Percentiles rank a stretch among this genome's conserved stretches.
Conservation (phyloP, 1,140 invertebrate species). For the Saxidomus purpurata region DNA sequence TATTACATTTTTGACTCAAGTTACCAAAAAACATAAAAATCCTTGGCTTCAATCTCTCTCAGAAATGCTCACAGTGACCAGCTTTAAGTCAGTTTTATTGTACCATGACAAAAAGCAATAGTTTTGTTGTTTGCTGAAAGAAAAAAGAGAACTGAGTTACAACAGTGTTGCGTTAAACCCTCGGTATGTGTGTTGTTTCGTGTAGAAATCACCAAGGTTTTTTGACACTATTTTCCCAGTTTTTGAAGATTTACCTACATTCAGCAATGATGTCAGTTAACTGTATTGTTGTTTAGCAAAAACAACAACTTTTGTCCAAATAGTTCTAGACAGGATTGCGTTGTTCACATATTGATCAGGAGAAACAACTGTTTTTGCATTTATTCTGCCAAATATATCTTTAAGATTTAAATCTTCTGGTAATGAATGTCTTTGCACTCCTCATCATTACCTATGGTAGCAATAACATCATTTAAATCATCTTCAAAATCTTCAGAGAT, state of each 20-base stretch:
- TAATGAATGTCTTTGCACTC: neutral
- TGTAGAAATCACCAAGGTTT: neutral
- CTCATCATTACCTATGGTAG: neutral
- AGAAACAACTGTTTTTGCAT: neutral
- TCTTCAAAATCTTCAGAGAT: neutral
- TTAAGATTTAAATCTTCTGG: conserved; percentile 24
- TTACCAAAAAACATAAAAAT: too few species aligned
- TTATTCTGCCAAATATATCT: neutral
- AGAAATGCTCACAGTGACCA: too few species aligned
- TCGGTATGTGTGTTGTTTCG: neutral
- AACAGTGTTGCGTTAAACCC: too few species aligned
- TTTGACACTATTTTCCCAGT: conserved; percentile 10
- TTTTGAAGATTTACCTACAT: neutral
- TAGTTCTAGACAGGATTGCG: conserved; percentile 5
- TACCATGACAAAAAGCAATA: too few species aligned
- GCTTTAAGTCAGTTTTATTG: too few species aligned
- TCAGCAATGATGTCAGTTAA: neutral
- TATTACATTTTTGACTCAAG: too few species aligned
- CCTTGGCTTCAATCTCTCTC: too few species aligned
- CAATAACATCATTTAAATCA: conserved; percentile 35
- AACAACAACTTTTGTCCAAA: neutral
- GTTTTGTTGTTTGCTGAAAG: too few species aligned
- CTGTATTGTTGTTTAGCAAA: conserved; percentile 13
- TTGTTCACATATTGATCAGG: conserved; percentile 28
- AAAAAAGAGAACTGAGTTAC: too few species aligned